Conservation (phyloP, 2,888 invertebrate species). For the Acrobeloides nanus region DNA sequence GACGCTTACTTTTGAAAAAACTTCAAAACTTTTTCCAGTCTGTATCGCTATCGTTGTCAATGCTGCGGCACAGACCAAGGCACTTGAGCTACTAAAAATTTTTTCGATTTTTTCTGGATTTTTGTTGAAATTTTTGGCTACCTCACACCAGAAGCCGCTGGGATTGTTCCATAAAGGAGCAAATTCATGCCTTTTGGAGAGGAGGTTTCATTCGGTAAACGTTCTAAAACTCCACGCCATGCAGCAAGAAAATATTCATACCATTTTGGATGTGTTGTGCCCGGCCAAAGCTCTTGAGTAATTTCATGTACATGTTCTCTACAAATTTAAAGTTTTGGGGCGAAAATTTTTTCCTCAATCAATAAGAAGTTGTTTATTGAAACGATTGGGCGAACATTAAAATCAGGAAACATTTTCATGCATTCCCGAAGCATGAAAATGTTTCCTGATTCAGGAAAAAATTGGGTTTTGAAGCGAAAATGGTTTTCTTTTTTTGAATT, state of each 20-base stretch:
- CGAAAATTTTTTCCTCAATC: slow-evolving; percentile 1
- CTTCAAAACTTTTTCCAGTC: slow-evolving; percentile 28
- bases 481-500: no score
- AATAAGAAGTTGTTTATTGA: no score
- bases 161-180: slow-evolving; percentile 64
- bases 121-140: no score
- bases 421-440: no score
- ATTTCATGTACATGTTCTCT: slow-evolving; percentile 1
- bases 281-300: slow-evolving; percentile 7
- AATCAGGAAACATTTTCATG: no score
- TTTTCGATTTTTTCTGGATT: no score
- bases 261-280: slow-evolving; percentile 62
- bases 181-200: slow-evolving; percentile 33
- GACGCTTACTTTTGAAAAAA: slow-evolving; percentile 11
- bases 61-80: slow-evolving; percentile 85
- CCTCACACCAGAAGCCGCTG: slow-evolving; percentile 83
- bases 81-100: slow-evolving; percentile 97
- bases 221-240: slow-evolving; percentile 73
- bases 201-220: slow-evolving; percentile 10
- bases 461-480: no score
- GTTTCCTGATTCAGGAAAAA: no score
- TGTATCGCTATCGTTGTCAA: slow-evolving; percentile 69
- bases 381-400: no score
- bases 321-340: not conserved
- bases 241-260: slow-evolving; percentile 87